Conservation (phyloP, 1,140 invertebrate species). For the Achatina immaculata region DNA sequence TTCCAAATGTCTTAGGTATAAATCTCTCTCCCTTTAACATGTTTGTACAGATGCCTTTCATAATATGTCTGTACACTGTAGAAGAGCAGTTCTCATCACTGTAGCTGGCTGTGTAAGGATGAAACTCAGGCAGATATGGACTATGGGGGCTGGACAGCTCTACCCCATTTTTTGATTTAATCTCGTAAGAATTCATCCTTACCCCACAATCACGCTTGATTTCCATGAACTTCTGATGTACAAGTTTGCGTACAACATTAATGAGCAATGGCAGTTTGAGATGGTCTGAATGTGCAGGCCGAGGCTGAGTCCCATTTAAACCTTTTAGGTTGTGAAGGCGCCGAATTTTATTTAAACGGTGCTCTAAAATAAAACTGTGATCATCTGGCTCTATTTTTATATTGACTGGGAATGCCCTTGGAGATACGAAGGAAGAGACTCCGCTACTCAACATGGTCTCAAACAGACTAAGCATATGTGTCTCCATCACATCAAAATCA, state of each 20-base stretch:
- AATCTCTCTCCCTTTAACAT: conserved; percentile 23
- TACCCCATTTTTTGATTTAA: conserved; percentile 10
- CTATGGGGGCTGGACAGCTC: conserved; percentile 33
- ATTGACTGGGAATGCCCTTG: not conserved
- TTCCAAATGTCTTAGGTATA: conserved; percentile 40
- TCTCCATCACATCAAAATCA: not conserved
- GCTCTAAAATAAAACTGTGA: conserved; percentile 49
- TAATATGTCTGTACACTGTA: conserved; percentile 16
- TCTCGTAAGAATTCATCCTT: not conserved
- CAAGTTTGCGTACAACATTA: conserved; percentile 68
- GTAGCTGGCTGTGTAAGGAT: conserved; percentile 6
- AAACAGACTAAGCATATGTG: not conserved
- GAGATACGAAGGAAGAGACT: not conserved
- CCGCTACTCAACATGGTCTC: not conserved
- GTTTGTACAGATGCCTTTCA: conserved; percentile 19
- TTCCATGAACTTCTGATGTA: conserved; percentile 57
- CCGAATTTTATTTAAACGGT: conserved; percentile 55
- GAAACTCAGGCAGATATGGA: conserved; percentile 38
- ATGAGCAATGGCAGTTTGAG: conserved; percentile 67
- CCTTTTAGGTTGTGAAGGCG: conserved; percentile 66
- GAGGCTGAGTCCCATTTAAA: conserved; percentile 40
- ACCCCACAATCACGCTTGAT: not conserved
- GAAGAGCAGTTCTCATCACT: conserved; percentile 11
- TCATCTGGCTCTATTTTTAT: conserved; percentile 38
- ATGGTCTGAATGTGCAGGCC: conserved; percentile 53